Base-by-base conservation (phyloP, 2,888 invertebrate genomes). In the Crepidodera aurea region DNA sequence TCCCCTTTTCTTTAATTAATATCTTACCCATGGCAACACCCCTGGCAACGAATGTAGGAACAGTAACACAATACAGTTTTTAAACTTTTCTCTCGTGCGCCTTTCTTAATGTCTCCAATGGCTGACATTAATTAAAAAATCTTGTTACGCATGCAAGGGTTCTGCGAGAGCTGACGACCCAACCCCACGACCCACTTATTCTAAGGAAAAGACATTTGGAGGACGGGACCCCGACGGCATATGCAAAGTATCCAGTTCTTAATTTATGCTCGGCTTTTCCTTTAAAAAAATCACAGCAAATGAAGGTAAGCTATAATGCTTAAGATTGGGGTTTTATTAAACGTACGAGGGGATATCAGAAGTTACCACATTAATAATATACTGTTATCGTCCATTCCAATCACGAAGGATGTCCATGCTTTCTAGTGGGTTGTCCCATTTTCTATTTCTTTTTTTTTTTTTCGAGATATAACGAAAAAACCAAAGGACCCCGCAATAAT, bases 1-100 rank as follows among this genome's bases (percentile, higher is more conserved):
- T 79, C 79, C 79, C 79, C 78, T 79, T n/a, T 80, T 80, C 80
- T 80, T 81, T 81, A 81, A 81, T 81, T 81, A 81, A 81, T 81
- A 80, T 80, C 78, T 78, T 78, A 76, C 75, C 78, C 76, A 67
- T 77, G 74, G 78, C 78, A 78, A 78, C 78, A 77, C 78, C 77
- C 79, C 75, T 79, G 77, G 80, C 77, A 80, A 80, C 79, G 79
- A 79, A 79, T 78, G 76, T 78, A 79, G 74, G 77, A 77, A 79
- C 78, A 79, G 78, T 76, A 75, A 78, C 76, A 79, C 79, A 79
- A 78, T 79, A 78, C 79, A 79, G 78, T 79, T 79, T 79, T 79
- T 79, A 75, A 76, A 78, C 76, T 78, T 79, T 78, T 77, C 74
- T 70, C 72, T 66, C 66, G 71, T 66, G 72, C 72, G 68, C 73